Base-by-base conservation (phyloP, 2,113 vertebrate species). In the Axis porcinus region DNA sequence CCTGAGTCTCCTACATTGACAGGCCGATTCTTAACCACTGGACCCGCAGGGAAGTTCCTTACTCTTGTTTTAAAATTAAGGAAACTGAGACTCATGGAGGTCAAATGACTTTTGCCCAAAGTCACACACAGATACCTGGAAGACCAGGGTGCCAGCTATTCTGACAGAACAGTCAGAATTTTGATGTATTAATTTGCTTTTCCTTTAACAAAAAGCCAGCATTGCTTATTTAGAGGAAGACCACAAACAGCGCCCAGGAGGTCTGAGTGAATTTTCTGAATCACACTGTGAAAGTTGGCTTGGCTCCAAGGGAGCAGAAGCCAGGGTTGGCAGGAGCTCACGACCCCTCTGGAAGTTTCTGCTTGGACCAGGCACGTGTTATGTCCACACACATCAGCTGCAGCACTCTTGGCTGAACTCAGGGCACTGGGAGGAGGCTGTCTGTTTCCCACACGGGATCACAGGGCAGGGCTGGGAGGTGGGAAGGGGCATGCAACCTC, bases 381-480 rank as follows among this genome's bases (percentile, higher is more conserved):
- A 33, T 16, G 36, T 36, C 60, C 33, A 21, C 7, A 3, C 7
- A 19, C 10, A 1, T 15, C 28, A 40, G 30, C 40, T 21, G 33
- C 21, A 4, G 30, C 6, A 33, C 5, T 40, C 54, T 45, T 0
- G 21, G 14, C 52, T 45, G 8, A 50, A 8, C 47, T 43, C 47
- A 45, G 14, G n/a, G 40, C 78, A 4, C 57, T 19, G 27, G 11
- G 40, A 19, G 40, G 36, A 10, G 67, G 28, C n/a, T n/a, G 2
- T 30, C 43, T 50, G 14, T 10, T 57, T 13, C 17, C 30, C 47
- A 27, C 27, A 3, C 6, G 8, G 62, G 43, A 43, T 6, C 74
- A 5, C 45, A 15, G 1, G 8, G 1, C 33, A 28, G 15, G 5
- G 30, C 6, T 9, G 2, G 28, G 14, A 4, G 10, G 14, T 30